Conservation (phyloP, 1,140 invertebrate genomes). For the Hydropsyche tenuis region DNA sequence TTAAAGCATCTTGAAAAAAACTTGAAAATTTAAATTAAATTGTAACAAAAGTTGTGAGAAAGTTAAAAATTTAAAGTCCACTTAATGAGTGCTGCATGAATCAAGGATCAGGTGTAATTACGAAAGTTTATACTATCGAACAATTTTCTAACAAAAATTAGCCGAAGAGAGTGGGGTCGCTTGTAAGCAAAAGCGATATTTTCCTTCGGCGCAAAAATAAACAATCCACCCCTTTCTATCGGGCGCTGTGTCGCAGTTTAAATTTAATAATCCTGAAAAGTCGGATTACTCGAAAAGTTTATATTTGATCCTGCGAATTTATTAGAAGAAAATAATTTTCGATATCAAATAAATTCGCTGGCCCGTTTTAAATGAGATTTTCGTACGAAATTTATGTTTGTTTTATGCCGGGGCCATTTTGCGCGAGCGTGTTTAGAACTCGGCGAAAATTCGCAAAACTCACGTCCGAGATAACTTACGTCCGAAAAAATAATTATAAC, state of each 20-base stretch:
- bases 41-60: too few relatives aligned
- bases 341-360: constrained; percentile 34
- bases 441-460: too few relatives aligned
- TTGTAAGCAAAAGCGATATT: constrained; percentile 4
- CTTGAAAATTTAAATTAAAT: too few relatives aligned
- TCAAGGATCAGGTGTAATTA: too few relatives aligned
- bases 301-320: constrained; percentile 30
- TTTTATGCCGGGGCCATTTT: constrained; percentile 8
- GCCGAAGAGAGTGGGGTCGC: neutral
- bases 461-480: too few relatives aligned
- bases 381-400: constrained; percentile 27
- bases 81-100: too few relatives aligned
- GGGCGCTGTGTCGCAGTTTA: neutral
- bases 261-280: constrained; percentile 35
- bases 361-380: constrained; percentile 24
- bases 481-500: too few relatives aligned
- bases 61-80: too few relatives aligned
- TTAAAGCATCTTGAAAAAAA: too few relatives aligned
- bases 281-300: constrained; percentile 34
- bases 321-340: constrained; percentile 30
- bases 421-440: neutral
- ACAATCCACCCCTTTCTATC: constrained; percentile 21
- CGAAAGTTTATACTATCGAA: too few relatives aligned
- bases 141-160: too few relatives aligned
- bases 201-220: constrained; percentile 21